Conservation (phyloP, 2,113 vertebrate genomes). For the Brachyhypopomus gauderio region DNA sequence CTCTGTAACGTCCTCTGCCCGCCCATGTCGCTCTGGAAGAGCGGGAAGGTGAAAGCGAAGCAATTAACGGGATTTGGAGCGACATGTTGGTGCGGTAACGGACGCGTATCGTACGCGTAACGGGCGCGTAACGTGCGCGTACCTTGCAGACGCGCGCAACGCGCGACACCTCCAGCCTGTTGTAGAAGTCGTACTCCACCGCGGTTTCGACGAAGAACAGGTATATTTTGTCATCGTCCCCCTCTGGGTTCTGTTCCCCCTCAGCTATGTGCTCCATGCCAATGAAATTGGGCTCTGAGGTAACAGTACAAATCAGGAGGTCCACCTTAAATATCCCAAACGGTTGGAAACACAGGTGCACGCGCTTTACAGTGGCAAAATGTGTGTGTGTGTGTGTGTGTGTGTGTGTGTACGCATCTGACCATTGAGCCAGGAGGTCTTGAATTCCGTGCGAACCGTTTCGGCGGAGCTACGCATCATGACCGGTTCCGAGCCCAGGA, state of each 20-base stretch:
- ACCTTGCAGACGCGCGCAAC: slow-evolving; percentile 83
- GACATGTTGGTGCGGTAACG: background rate
- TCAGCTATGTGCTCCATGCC: slow-evolving; percentile 75
- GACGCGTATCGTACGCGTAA: background rate
- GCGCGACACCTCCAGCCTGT: slow-evolving; percentile 76
- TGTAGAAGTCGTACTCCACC: slow-evolving; percentile 80
- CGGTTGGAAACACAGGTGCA: too few relatives aligned
- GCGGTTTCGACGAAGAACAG: slow-evolving; percentile 84
- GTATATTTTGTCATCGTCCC: slow-evolving; percentile 82
- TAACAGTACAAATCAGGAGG: slow-evolving; percentile 3
- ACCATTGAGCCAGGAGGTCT: slow-evolving; percentile 78
- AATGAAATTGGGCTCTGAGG: slow-evolving; percentile 81
- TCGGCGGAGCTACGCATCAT: slow-evolving; percentile 68
- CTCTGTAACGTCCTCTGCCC: slow-evolving; percentile 74
- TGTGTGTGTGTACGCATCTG: background rate
- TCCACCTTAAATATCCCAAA: too few relatives aligned
- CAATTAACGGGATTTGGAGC: background rate
- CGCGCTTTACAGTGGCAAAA: too few relatives aligned
- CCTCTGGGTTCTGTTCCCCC: slow-evolving; percentile 60
- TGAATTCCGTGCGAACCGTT: slow-evolving; percentile 74
- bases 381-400: too few relatives aligned
- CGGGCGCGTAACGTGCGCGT: too few relatives aligned
- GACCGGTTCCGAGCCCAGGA: slow-evolving; percentile 76
- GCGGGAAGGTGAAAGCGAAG: background rate
- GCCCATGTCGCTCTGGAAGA: slow-evolving; percentile 75